Conservation (phyloP, 2,113 vertebrate species). For the human region GRCh38 chr17:79477501-79478000, state of each 20-base stretch:
- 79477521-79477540: too few species aligned
- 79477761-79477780: neutral
- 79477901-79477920: neutral
- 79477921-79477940: neutral
- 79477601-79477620: rapidly evolving
- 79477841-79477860: neutral
- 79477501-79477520: rapidly evolving
- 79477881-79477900: neutral
- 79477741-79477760: neutral
- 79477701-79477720: too few species aligned
- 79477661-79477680: rapidly evolving
- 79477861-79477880: neutral
- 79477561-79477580: rapidly evolving
- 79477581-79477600: too few species aligned
- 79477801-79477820: rapidly evolving
- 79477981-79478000: rapidly evolving
- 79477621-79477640: neutral
- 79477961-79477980: rapidly evolving
- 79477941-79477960: neutral
- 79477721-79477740: neutral
- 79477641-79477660: rapidly evolving
- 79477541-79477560: too few species aligned
- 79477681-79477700: too few species aligned
- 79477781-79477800: neutral
- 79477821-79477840: neutral